A percentile compares a stretch with the other conserved stretches of the same genome.
phyloP scores from a whole-genome alignment of 2,888 invertebrate genomes.

The Odiellus spinosus region DNA sequence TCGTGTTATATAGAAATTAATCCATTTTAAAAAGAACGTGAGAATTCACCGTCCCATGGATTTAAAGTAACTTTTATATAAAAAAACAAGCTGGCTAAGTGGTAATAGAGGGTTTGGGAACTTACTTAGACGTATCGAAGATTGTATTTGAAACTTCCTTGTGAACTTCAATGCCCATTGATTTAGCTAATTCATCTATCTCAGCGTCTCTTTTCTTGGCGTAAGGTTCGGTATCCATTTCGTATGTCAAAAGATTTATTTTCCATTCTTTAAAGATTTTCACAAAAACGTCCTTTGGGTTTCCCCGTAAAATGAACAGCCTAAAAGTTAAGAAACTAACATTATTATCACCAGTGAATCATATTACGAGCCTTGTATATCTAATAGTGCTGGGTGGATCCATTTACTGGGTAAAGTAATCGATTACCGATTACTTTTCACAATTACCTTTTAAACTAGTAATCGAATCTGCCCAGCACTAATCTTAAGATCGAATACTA shows the following conservation, averaged over 20 bases:
- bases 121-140: constrained; percentile 56
- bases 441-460: no score
- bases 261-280: constrained; percentile 57
- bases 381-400: no score
- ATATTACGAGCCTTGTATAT: no score
- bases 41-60: no score
- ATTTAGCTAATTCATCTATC: constrained; percentile 59
- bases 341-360: no score
- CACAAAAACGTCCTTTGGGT: constrained; percentile 68
- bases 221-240: constrained; percentile 78
- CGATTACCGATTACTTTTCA: no score
- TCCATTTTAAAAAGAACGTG: background rate
- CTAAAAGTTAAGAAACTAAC: constrained; percentile 43
- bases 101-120: constrained; percentile 12
- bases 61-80: no score
- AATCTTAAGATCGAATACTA: no score
- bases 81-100: no score
- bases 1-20: constrained; percentile 21
- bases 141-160: constrained; percentile 63
- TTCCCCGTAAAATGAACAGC: constrained; percentile 69
- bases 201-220: constrained; percentile 68
- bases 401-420: no score
- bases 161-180: constrained; percentile 56
- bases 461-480: no score
- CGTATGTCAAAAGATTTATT: constrained; percentile 63